A percentile compares a stretch with the other conserved stretches of the same genome.
phyloP scores from a whole-genome alignment of 2,888 invertebrate genomes.

The Ormyrus nitidulus region DNA sequence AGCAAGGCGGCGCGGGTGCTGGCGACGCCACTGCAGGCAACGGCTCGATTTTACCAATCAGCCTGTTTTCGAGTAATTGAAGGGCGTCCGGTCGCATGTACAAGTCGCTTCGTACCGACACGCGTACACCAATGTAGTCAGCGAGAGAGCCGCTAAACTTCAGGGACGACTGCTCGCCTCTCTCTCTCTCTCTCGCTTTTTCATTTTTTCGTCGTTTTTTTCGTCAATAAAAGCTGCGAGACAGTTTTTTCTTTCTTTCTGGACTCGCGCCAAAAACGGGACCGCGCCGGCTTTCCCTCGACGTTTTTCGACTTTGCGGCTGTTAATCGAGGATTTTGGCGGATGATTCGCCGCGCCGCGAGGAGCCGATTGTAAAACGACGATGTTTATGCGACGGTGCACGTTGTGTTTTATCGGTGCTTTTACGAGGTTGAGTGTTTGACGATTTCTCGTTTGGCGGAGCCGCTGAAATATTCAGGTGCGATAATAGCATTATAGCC shows the following conservation, averaged over 20 bases:
- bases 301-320: too few relatives aligned
- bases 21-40: slow-evolving; percentile 18
- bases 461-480: too few relatives aligned
- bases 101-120: slow-evolving; percentile 26
- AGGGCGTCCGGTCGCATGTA: slow-evolving; percentile 53
- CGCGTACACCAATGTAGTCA: neutral
- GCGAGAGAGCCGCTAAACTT: slow-evolving; percentile 18
- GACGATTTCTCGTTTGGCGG: too few relatives aligned
- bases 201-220: slow-evolving; percentile 7
- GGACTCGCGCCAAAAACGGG: slow-evolving; percentile 20
- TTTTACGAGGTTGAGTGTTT: too few relatives aligned
- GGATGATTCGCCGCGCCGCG: too few relatives aligned
- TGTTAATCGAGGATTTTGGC: too few relatives aligned
- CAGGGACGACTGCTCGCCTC: slow-evolving; percentile 42
- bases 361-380: too few relatives aligned
- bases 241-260: neutral
- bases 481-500: too few relatives aligned
- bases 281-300: neutral
- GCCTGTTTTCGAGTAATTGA: slow-evolving; percentile 55
- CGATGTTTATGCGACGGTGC: too few relatives aligned
- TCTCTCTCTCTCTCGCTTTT: neutral
- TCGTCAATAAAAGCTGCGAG: neutral
- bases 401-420: too few relatives aligned
- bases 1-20: too few relatives aligned
- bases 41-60: slow-evolving; percentile 50